Evolutionary conservation across 2,888 invertebrate species (phyloP).

Genomic region (Agapostemon virescens): DNA sequence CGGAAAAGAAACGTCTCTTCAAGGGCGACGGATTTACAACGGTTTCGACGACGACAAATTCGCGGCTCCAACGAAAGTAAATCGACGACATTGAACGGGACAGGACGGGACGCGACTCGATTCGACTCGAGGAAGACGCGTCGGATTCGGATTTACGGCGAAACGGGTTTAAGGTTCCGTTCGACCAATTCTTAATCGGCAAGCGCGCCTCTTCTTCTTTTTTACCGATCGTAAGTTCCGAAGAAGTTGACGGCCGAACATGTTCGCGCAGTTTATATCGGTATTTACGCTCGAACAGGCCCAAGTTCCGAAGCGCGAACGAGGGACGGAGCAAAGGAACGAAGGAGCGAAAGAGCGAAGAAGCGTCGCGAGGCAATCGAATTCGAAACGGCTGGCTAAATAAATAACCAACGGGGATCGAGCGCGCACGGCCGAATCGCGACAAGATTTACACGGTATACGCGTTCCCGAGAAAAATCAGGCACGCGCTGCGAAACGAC

Average conservation of each 20-base stretch:
- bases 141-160: constrained; percentile 24
- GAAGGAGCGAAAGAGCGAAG: constrained; percentile 18
- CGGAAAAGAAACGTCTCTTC: constrained; percentile 9
- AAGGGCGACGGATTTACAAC: constrained; percentile 5
- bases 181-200: constrained; percentile 40
- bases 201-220: constrained; percentile 16
- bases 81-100: background rate
- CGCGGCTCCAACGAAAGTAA: constrained; percentile 4
- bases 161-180: constrained; percentile 26
- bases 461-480: constrained; percentile 31
- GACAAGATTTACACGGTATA: constrained; percentile 33
- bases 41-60: constrained; percentile 9
- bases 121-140: background rate
- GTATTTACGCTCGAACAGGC: constrained; percentile 33
- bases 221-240: constrained; percentile 34
- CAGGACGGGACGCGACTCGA: background rate
- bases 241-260: constrained; percentile 23
- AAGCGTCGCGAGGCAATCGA: constrained; percentile 27
- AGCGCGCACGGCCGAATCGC: constrained; percentile 23
- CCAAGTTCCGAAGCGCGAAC: constrained; percentile 9
- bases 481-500: constrained; percentile 34
- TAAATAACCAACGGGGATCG: constrained; percentile 23
- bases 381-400: constrained; percentile 16
- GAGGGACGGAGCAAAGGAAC: no score
- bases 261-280: constrained; percentile 28